phyloP scores from a whole-genome alignment of 2,113 vertebrate genomes.

The Mesocricetus auratus region DNA sequence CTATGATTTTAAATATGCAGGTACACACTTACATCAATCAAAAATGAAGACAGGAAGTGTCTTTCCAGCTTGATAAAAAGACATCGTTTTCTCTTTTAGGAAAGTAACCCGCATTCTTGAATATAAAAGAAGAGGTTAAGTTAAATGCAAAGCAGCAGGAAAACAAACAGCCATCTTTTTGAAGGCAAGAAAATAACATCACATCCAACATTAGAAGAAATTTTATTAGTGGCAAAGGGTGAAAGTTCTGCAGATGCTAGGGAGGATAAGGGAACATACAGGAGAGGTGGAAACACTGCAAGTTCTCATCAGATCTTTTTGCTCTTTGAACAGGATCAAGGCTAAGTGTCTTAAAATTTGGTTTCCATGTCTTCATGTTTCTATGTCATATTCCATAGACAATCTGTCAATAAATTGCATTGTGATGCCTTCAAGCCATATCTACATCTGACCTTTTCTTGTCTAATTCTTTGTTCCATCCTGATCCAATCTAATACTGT shows the following conservation, averaged over 20 bases:
- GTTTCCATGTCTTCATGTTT: too few species aligned
- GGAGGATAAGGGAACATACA: too few species aligned
- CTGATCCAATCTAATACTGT: neutral
- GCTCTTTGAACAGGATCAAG: too few species aligned
- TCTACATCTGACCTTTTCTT: neutral
- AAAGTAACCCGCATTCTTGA: neutral
- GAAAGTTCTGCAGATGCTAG: too few species aligned
- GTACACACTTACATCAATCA: conserved; percentile 24
- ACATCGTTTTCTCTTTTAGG: conserved; percentile 36
- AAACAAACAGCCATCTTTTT: neutral
- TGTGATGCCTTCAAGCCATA: neutral
- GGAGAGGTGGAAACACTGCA: too few species aligned
- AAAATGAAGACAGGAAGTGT: conserved; percentile 18
- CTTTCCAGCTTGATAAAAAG: conserved; percentile 12
- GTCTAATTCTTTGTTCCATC: neutral
- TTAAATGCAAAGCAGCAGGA: neutral
- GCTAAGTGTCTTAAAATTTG: too few species aligned
- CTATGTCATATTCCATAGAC: too few species aligned
- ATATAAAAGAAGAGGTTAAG: conserved; percentile 17
- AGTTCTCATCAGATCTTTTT: too few species aligned
- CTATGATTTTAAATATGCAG: neutral
- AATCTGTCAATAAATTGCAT: neutral
- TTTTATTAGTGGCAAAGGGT: too few species aligned
- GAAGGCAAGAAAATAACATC: neutral
- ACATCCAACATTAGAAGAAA: too few species aligned